phyloP scores from a whole-genome alignment of 2,113 vertebrate species.

The Murina feae region DNA sequence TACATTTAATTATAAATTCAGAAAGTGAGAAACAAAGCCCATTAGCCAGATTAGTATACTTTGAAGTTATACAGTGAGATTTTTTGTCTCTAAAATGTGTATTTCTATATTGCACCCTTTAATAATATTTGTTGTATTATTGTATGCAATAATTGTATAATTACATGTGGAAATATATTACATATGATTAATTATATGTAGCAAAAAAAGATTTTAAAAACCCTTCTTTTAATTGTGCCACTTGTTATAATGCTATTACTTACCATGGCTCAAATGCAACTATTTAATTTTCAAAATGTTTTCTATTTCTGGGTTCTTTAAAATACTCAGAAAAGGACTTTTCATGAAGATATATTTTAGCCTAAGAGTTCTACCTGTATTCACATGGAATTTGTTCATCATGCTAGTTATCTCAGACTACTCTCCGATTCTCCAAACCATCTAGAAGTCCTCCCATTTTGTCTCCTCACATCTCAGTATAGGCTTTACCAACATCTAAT shows the following conservation, averaged over 20 bases:
- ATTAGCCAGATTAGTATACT: background rate
- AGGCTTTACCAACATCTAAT: background rate
- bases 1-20: background rate
- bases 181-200: background rate
- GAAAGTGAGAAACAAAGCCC: constrained; percentile 12
- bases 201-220: too few species aligned
- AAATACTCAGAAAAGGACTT: background rate
- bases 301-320: background rate
- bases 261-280: background rate
- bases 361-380: background rate
- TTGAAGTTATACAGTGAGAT: background rate
- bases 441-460: background rate
- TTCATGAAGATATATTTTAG: background rate
- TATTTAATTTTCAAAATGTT: background rate
- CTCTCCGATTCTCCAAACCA: background rate
- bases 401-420: background rate
- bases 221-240: background rate
- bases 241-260: background rate
- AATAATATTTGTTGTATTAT: background rate
- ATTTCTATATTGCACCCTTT: background rate
- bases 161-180: background rate
- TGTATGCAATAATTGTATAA: background rate
- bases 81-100: background rate
- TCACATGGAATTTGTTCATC: background rate
- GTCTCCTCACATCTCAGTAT: background rate